phyloP scores from a whole-genome alignment of 1,140 invertebrate genomes.

The Trissolcus basalis region DNA sequence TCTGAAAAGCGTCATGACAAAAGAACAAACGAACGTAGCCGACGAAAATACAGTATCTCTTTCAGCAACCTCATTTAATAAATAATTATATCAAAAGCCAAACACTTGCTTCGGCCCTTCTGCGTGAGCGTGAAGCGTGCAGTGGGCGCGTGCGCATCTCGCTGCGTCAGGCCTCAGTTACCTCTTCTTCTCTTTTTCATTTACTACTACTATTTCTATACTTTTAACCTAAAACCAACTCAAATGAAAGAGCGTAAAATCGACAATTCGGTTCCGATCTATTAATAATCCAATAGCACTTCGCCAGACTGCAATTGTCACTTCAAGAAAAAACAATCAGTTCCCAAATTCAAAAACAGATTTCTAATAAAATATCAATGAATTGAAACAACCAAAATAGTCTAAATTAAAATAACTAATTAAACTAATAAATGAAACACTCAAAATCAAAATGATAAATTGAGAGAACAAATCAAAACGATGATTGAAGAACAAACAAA shows the following conservation, averaged over 20 bases:
- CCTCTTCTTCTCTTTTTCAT: conserved; percentile 32
- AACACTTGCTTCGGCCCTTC: neutral
- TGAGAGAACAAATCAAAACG: too few relatives aligned
- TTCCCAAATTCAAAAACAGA: conserved; percentile 2
- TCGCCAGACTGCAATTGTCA: neutral
- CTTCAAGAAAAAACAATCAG: conserved; percentile 4
- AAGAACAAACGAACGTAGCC: neutral
- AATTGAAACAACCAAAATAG: too few relatives aligned
- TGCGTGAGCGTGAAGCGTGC: conserved; percentile 14
- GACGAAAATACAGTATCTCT: neutral
- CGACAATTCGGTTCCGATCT: conserved; percentile 27
- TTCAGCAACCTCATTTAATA: conserved; percentile 9
- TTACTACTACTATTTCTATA: conserved; percentile 35
- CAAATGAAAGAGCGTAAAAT: conserved; percentile 19
- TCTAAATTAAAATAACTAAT: too few relatives aligned
- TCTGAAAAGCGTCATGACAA: too few relatives aligned
- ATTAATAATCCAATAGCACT: conserved; percentile 37
- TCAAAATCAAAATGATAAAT: too few relatives aligned
- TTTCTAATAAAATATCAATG: neutral
- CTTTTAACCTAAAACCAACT: conserved; percentile 34
- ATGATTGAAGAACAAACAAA: conserved; percentile 24
- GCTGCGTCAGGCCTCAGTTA: conserved; percentile 16
- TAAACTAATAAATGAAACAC: too few relatives aligned
- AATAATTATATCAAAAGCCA: conserved; percentile 3
- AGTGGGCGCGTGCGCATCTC: conserved; percentile 31